These are phyloP conservation scores for Microctenopoma lineatum DNA, from an alignment of 2,797 vertebrate species.

Conservation along the genomic window DNA sequence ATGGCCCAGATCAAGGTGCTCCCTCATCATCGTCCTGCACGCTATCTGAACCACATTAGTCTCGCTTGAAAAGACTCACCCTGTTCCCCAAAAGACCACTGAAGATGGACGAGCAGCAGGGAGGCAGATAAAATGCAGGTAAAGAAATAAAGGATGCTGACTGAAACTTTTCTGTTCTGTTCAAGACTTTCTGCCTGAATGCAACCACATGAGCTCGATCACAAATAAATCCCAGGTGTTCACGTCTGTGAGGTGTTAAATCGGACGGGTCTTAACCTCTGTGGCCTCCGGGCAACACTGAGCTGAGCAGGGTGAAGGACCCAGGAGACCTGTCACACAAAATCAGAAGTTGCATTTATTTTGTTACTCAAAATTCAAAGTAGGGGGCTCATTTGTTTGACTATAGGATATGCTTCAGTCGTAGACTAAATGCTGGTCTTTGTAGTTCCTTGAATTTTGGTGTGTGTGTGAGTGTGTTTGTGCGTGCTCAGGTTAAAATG, in stretches of 20 bases:
- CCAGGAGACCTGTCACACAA: slow-evolving; percentile 65
- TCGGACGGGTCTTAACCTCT: slow-evolving; percentile 66
- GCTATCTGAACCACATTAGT: slow-evolving; percentile 78
- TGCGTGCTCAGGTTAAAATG: slow-evolving; percentile 47
- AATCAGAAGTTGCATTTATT: slow-evolving; percentile 70
- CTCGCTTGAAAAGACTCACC: slow-evolving; percentile 68
- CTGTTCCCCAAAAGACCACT: slow-evolving; percentile 49
- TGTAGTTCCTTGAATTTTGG: slow-evolving; percentile 24
- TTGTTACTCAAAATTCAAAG: slow-evolving; percentile 52
- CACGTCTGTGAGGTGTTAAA: slow-evolving; percentile 76
- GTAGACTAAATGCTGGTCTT: slow-evolving; percentile 35
- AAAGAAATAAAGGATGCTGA: slow-evolving; percentile 37
- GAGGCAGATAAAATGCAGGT: slow-evolving; percentile 68
- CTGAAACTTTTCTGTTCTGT: slow-evolving; percentile 46
- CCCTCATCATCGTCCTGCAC: slow-evolving; percentile 68
- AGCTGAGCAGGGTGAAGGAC: slow-evolving; percentile 59
- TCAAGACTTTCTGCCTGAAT: slow-evolving; percentile 44
- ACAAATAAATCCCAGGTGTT: slow-evolving; percentile 79
- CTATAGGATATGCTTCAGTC: slow-evolving; percentile 14
- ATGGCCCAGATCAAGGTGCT: slow-evolving; percentile 72
- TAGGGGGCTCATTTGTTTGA: slow-evolving; percentile 32
- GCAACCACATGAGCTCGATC: slow-evolving; percentile 42
- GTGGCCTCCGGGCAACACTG: slow-evolving; percentile 58
- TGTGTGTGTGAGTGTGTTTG: slow-evolving; percentile 30
- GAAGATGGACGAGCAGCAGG: slow-evolving; percentile 70